Base-by-base conservation (phyloP, 2,113 vertebrate species). In the Aplodontia rufa region DNA sequence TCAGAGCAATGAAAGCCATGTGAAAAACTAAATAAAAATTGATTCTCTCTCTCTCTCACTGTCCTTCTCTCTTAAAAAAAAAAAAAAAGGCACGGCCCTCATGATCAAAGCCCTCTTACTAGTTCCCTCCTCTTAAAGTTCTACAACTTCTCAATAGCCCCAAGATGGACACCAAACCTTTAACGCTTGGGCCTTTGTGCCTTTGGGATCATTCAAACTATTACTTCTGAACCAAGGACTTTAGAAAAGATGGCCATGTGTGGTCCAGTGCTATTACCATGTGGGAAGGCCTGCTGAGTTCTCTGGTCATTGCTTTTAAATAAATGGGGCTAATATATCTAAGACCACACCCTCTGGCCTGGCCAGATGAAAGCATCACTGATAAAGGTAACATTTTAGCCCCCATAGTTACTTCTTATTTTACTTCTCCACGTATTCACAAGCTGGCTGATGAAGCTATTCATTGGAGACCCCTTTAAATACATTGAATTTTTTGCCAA, bases 401-500 rank as follows among this genome's bases (percentile, higher is more conserved):
- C 6, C 32, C 35, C 28, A 22, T 5, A 4, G n/a, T 42, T 51
- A 64, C 20, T 71, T 83, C 68, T 75, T 87, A 19, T 80, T 91
- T 80, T 80, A 80, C 37, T 92, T 76, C 45, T 88, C 26, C 45
- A 3, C 84, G 53, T 76, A 79, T 81, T 90, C 66, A 72, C 37
- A 96, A 81, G 78, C 28, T 90, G 82, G 12, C n/a, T 92, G 32
- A 58, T 19, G 8, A 90, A 74, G 55, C 26, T n/a, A 58, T 86
- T 96, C 55, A 64, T 11, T 62, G 51, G 49, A 87, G 80, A 78
- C 13, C 22, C 20, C 37, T 35, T 64, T 51, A 45, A 87, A 79
- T 11, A 74, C 58, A 6, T 45, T 51, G 80, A 76, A 85, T 81
- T 68, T 82, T 93, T 91, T 68, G n/a, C 60, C 79, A 93, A 92